Percentiles rank a stretch among this genome's conserved stretches.
Conservation (phyloP, 2,888 invertebrate genomes). For the Stenchaetothrips biformis region DNA sequence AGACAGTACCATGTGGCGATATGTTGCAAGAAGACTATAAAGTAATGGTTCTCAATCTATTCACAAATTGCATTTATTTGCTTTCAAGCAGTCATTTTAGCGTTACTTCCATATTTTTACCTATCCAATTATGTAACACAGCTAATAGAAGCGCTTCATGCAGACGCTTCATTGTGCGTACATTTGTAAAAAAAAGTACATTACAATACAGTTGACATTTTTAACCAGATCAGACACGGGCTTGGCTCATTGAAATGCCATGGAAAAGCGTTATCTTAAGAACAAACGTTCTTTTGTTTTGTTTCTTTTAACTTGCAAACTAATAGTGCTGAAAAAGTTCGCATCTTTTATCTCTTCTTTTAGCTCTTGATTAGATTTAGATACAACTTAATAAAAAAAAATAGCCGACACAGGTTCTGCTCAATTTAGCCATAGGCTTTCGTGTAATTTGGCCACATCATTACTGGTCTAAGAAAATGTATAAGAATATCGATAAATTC, state of each 20-base stretch:
- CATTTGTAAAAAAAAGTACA: not conserved
- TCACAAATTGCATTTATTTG: conserved; percentile 2
- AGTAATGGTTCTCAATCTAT: conserved; percentile 7
- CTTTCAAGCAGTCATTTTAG: not conserved
- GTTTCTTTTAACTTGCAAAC: not conserved
- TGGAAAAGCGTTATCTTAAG: not conserved
- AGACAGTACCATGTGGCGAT: conserved; percentile 18
- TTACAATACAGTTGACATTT: not conserved
- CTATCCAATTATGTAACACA: not conserved
- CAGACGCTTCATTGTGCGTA: not conserved
- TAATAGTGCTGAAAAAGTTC: not conserved
- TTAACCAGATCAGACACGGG: not conserved
- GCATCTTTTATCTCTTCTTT: conserved; percentile 16
- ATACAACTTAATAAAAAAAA: not conserved
- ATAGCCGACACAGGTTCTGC: conserved; percentile 15
- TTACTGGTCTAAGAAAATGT: not conserved
- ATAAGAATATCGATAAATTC: not conserved
- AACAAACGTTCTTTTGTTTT: not conserved
- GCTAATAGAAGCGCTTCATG: not conserved
- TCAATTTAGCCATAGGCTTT: conserved; percentile 25
- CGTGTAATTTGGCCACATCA: not conserved
- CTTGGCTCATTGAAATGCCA: not conserved
- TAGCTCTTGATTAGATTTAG: conserved; percentile 13
- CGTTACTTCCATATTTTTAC: conserved; percentile 9
- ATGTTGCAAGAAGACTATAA: conserved; percentile 10